Evolutionary conservation across 2,797 vertebrate genomes (phyloP).

Genomic region (Neopelma chrysocephalum): DNA sequence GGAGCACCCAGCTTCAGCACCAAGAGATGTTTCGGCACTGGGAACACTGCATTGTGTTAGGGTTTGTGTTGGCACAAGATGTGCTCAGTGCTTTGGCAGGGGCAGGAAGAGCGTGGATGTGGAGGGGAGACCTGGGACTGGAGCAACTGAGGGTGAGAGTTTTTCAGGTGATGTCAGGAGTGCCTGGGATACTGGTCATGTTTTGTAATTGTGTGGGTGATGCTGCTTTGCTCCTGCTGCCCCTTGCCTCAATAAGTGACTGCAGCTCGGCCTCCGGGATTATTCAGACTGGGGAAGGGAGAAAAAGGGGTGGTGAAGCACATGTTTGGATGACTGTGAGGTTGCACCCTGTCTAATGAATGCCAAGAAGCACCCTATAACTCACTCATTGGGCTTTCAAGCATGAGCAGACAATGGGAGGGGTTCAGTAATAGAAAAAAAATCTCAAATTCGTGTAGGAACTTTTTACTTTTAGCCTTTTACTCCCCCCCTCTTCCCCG

Average conservation of each 20-base stretch:
- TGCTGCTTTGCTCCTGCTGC: background rate
- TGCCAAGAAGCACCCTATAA: background rate
- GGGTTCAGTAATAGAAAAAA: background rate
- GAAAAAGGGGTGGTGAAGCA: fast-evolving
- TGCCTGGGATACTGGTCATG: background rate
- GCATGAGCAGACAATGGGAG: background rate
- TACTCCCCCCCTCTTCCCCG: background rate
- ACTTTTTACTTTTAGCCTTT: slow-evolving; percentile 22
- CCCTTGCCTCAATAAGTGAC: background rate
- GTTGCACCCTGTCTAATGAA: background rate
- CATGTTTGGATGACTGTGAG: background rate
- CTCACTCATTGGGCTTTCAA: background rate
- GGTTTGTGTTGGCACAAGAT: background rate
- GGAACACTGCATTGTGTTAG: background rate
- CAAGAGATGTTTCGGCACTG: background rate
- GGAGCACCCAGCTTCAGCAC: background rate
- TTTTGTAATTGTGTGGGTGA: background rate
- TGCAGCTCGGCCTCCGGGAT: background rate
- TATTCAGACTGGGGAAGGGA: background rate
- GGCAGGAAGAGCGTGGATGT: background rate
- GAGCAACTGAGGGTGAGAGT: background rate
- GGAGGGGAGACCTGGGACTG: background rate
- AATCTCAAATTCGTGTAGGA: background rate
- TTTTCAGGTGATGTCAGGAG: background rate
- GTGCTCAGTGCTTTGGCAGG: background rate